These are phyloP conservation scores for Hoplostethus atlanticus DNA, from an alignment of 2,797 vertebrate species.

Conservation along the genomic window DNA sequence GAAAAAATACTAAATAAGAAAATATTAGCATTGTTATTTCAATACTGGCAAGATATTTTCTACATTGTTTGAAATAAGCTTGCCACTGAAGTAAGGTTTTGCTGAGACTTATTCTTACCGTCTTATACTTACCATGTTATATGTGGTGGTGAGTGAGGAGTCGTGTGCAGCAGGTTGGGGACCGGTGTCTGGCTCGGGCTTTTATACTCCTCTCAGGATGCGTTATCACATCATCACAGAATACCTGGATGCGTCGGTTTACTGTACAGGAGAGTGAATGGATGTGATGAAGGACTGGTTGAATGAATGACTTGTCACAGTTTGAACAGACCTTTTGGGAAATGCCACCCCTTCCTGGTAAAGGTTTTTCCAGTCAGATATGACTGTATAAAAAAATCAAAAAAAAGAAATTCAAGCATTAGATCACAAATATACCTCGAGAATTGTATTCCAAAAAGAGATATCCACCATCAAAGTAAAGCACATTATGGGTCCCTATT, in stretches of 20 bases:
- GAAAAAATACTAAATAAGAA: not conserved
- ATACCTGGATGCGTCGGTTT: slow-evolving; percentile 73
- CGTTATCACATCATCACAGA: slow-evolving; percentile 45
- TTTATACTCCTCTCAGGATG: slow-evolving; percentile 56
- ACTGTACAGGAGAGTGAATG: slow-evolving; percentile 39
- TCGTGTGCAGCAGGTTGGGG: not conserved
- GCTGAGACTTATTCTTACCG: not conserved
- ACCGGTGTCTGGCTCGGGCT: slow-evolving; percentile 1
- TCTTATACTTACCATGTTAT: not conserved
- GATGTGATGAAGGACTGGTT: slow-evolving; percentile 48
- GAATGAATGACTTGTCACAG: slow-evolving; percentile 18
- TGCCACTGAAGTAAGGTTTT: not conserved
- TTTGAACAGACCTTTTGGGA: slow-evolving; percentile 18
- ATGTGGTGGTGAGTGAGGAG: not conserved
- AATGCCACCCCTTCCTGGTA: slow-evolving; percentile 35
- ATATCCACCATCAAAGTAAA: too few relatives aligned
- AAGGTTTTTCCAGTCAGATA: slow-evolving; percentile 10
- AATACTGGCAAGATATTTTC: not conserved
- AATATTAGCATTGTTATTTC: not conserved
- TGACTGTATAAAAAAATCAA: not conserved
- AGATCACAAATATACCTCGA: not conserved
- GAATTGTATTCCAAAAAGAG: too few relatives aligned
- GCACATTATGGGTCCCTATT: too few relatives aligned
- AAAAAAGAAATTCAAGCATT: not conserved
- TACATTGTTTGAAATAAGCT: not conserved